These are phyloP conservation scores for Rhodeus uyekii DNA, from an alignment of 2,797 vertebrate genomes.

Conservation along the genomic window DNA sequence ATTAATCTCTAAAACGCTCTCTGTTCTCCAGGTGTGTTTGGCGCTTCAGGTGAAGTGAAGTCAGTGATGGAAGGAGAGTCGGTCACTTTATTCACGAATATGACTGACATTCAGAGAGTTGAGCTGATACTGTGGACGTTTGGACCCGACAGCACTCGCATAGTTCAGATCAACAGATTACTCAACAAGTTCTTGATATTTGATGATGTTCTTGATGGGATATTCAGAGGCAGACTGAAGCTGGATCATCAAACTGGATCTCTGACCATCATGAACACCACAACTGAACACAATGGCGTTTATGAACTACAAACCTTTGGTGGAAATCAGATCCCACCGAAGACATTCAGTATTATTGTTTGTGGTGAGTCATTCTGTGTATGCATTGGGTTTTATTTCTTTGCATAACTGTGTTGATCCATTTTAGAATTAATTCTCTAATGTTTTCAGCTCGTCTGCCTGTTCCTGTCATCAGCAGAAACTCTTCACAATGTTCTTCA, in stretches of 20 bases:
- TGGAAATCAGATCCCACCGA: not conserved
- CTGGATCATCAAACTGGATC: not conserved
- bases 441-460: not conserved
- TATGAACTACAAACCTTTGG: not conserved
- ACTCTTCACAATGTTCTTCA: not conserved
- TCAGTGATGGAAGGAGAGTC: not conserved
- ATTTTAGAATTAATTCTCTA: not conserved
- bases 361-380: not conserved
- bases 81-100: not conserved
- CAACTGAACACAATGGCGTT: not conserved
- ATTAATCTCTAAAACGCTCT: not conserved
- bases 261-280: constrained; percentile 2
- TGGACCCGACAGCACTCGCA: not conserved
- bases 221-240: not conserved
- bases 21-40: not conserved
- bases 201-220: not conserved
- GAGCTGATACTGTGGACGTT: not conserved
- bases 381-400: not conserved
- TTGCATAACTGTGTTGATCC: not conserved
- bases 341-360: not conserved
- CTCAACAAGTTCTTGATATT: not conserved
- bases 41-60: not conserved
- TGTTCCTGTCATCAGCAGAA: not conserved
- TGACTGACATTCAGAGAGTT: not conserved
- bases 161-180: not conserved